Base-by-base conservation (phyloP, 2,888 invertebrate genomes). In the Apodemia hepburni region DNA sequence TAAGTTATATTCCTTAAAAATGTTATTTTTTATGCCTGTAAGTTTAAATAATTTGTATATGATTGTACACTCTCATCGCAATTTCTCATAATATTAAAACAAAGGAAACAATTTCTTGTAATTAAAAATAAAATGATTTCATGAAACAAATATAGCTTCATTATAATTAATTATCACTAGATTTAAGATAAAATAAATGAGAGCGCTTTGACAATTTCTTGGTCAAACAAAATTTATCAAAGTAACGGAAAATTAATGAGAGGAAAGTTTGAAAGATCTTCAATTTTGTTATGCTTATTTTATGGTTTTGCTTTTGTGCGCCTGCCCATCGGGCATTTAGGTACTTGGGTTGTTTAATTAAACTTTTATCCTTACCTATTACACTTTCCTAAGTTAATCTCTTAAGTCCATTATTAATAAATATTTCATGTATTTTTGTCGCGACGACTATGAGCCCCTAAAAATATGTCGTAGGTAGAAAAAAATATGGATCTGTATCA, bases 181-280 rank as follows among this genome's bases (percentile, higher is more conserved):
- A 27, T 27, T 27, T 27, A 22, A 51, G 54, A 22, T 27, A 54
- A 12, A 54, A 54, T 54, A 54, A 54, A 54, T 12, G 54, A 54
- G 54, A 27, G 22, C n/a, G 45, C 29, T 57, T 57, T 29, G 57
- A 57, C 29, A 57, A 57, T 57, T 57, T 57, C 57, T 57, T 8
- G 29, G 57, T n/a, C 57, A 57, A 57, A 57, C 57, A 29, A 57
- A 54, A 57, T 15, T 29, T 57, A 57, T 57, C 29, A 57, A 57
- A 57, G 29, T 57, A 29, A 29, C 57, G 57, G 29, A 27, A 57
- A 29, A 57, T 57, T 57, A 57, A 57, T 57, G 57, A 54, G 22
- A 54, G 54, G 27, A 27, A 57, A 57, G 27, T 57, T 57, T 57
- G 57, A 57, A 57, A 57, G 15, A 27, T 29, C 15, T 47, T 47